phyloP scores from a whole-genome alignment of 2,888 invertebrate genomes.

The Cyclophora albipunctata region DNA sequence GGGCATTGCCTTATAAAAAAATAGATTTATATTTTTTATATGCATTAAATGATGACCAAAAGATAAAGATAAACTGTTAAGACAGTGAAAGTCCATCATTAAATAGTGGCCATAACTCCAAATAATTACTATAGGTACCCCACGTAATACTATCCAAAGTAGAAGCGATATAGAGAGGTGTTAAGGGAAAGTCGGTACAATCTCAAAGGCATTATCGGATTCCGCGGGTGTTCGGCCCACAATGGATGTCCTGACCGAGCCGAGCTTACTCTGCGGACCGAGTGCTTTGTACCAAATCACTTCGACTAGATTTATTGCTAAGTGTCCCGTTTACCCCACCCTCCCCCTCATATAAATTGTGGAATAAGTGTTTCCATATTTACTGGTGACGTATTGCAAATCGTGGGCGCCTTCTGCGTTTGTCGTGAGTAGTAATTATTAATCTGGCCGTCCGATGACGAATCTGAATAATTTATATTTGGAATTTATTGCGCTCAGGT shows the following conservation, averaged over 20 bases:
- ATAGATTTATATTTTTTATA: too few species aligned
- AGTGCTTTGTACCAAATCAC: slow-evolving; percentile 74
- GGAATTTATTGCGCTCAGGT: slow-evolving; percentile 56
- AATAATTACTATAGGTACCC: too few species aligned
- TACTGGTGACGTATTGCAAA: slow-evolving; percentile 72
- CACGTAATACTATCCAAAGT: slow-evolving; percentile 29
- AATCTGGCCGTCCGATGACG: slow-evolving; percentile 63
- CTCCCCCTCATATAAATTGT: slow-evolving; percentile 66
- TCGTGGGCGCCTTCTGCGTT: slow-evolving; percentile 61
- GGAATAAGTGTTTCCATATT: slow-evolving; percentile 74
- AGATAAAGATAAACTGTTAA: too few species aligned
- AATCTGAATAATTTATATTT: slow-evolving; percentile 67
- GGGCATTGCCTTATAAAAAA: too few species aligned
- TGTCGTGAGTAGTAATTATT: slow-evolving; percentile 66
- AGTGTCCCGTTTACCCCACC: slow-evolving; percentile 61
- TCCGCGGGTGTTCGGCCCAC: slow-evolving; percentile 60
- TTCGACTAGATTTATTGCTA: slow-evolving; percentile 67
- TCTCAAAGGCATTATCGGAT: slow-evolving; percentile 72
- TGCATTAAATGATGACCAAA: too few species aligned
- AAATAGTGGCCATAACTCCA: too few species aligned
- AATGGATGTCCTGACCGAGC: slow-evolving; percentile 67
- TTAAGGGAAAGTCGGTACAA: slow-evolving; percentile 70
- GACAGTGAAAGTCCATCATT: too few species aligned
- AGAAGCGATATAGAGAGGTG: slow-evolving; percentile 52
- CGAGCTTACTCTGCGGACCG: slow-evolving; percentile 63